Evolutionary conservation across 2,888 invertebrate species (phyloP).

Genomic region (Melinaea marsaeus): DNA sequence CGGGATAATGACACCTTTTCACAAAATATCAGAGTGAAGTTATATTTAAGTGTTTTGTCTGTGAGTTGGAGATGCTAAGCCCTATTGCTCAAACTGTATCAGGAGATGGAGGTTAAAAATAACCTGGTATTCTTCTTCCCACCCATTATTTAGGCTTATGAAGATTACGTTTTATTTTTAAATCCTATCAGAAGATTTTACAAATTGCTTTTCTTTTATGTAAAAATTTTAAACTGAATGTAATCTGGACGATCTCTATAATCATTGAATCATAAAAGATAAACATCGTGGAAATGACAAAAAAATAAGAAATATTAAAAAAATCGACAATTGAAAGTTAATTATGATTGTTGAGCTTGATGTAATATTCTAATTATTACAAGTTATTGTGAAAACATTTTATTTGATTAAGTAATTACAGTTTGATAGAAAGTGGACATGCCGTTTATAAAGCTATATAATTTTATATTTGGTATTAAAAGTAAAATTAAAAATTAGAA

Average conservation of each 20-base stretch:
- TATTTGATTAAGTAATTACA: too few relatives aligned
- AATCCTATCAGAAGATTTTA: not conserved
- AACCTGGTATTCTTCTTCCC: too few relatives aligned
- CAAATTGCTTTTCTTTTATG: slow-evolving; percentile 1
- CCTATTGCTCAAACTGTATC: not conserved
- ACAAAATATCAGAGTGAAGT: too few relatives aligned
- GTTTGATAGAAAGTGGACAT: too few relatives aligned
- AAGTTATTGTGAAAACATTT: too few relatives aligned
- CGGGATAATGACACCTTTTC: too few relatives aligned
- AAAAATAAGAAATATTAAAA: slow-evolving; percentile 11
- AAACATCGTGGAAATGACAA: slow-evolving; percentile 16
- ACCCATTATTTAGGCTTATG: too few relatives aligned
- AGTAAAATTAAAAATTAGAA: too few relatives aligned
- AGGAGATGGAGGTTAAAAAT: not conserved
- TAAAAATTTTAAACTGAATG: slow-evolving; percentile 7
- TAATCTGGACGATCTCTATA: slow-evolving; percentile 16
- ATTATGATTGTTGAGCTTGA: slow-evolving; percentile 12
- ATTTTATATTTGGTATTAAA: too few relatives aligned
- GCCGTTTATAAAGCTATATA: too few relatives aligned
- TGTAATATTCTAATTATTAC: too few relatives aligned
- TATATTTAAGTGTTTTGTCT: too few relatives aligned
- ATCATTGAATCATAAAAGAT: slow-evolving; percentile 24
- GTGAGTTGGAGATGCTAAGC: not conserved
- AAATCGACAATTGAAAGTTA: slow-evolving; percentile 11
- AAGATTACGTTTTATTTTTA: not conserved